These are phyloP conservation scores for Alosa alosa DNA, from an alignment of 2,113 vertebrate species.

Conservation along the genomic window DNA sequence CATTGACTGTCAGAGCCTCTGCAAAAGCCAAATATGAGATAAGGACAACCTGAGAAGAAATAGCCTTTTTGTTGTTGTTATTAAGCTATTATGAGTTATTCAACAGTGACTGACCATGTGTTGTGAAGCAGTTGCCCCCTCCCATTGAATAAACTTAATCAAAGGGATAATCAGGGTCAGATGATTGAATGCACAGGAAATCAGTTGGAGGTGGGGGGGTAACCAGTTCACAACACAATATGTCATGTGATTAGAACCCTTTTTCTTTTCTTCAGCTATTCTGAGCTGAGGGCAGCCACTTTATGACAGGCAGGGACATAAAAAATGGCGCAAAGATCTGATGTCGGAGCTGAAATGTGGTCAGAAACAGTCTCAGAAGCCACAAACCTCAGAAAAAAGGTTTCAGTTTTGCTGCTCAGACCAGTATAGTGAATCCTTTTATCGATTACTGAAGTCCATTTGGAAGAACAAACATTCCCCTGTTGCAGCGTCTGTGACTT, in stretches of 20 bases:
- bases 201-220: background rate
- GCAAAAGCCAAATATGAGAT: background rate
- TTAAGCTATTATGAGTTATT: background rate
- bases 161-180: slow-evolving; percentile 12
- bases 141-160: background rate
- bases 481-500: background rate
- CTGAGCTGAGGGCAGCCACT: background rate
- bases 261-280: background rate
- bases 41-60: background rate
- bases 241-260: background rate
- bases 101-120: background rate
- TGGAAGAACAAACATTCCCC: background rate
- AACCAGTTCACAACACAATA: background rate
- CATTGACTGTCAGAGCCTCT: background rate
- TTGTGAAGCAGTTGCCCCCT: background rate
- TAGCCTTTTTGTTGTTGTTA: background rate
- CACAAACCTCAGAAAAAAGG: background rate
- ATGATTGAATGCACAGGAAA: background rate
- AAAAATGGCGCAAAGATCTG: background rate
- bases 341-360: background rate
- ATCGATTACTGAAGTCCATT: background rate
- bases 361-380: background rate
- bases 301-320: background rate
- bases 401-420: background rate
- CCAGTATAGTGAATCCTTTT: background rate